Conservation (phyloP, 1,140 invertebrate species). For the Cataglyphis hispanica region DNA sequence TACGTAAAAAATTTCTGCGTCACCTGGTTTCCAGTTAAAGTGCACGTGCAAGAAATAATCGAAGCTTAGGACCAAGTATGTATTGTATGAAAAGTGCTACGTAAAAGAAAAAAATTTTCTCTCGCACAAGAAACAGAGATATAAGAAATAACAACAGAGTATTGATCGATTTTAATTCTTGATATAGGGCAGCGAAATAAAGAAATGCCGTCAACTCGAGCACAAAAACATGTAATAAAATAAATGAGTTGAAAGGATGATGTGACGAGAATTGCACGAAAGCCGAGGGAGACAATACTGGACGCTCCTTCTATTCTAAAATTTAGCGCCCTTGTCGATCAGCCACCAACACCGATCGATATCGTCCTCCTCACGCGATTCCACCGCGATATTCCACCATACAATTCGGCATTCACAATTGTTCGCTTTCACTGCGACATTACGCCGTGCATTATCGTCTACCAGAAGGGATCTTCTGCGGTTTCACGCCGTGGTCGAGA, state of each 20-base stretch:
- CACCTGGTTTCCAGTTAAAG: constrained; percentile 12
- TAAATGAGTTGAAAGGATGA: not conserved
- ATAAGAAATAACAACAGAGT: too few species aligned
- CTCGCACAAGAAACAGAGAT: too few species aligned
- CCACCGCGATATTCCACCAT: not conserved
- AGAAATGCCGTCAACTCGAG: not conserved
- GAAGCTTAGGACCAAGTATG: not conserved
- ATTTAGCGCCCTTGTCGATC: constrained; percentile 35
- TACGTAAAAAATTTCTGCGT: not conserved
- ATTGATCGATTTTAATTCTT: too few species aligned
- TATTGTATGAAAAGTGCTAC: not conserved
- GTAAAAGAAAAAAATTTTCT: not conserved
- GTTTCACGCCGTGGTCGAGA: constrained; percentile 35
- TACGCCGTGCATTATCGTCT: constrained; percentile 11
- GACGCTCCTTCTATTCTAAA: not conserved
- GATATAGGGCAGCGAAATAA: not conserved
- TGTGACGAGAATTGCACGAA: not conserved
- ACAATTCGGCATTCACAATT: constrained; percentile 48
- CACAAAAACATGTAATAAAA: not conserved
- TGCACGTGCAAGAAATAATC: constrained; percentile 1
- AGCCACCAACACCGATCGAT: constrained; percentile 13
- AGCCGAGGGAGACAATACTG: not conserved
- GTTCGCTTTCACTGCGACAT: constrained; percentile 38
- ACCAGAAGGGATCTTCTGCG: constrained; percentile 42
- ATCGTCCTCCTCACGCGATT: constrained; percentile 24